phyloP scores from a whole-genome alignment of 2,797 vertebrate genomes.

The Triplophysa bombifrons region DNA sequence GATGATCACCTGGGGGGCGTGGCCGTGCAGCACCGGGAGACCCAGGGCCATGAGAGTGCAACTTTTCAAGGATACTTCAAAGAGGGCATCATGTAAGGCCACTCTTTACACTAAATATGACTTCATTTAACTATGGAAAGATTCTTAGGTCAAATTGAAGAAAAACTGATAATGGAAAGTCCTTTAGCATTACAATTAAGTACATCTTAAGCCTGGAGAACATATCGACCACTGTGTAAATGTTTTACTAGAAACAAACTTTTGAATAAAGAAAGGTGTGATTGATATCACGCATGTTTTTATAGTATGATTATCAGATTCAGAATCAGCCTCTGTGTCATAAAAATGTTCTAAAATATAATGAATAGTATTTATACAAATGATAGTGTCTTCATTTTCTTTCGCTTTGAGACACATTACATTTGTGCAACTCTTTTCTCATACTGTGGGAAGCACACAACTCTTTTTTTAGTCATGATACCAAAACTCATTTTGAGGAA shows the following conservation, averaged over 20 bases:
- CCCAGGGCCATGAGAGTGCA: slow-evolving; percentile 81
- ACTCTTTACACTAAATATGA: not conserved
- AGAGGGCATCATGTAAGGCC: slow-evolving; percentile 80
- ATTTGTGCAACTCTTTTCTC: not conserved
- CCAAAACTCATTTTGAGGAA: not conserved
- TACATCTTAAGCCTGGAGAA: too few species aligned
- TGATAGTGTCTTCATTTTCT: not conserved
- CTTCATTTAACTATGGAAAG: too few species aligned
- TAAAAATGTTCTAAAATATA: too few species aligned
- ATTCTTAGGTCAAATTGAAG: too few species aligned
- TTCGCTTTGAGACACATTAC: not conserved
- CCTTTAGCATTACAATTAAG: too few species aligned
- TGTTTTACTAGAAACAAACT: too few species aligned
- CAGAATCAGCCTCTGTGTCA: not conserved
- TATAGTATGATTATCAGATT: not conserved
- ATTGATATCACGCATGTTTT: too few species aligned
- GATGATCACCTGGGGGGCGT: slow-evolving; percentile 79
- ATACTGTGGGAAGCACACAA: not conserved
- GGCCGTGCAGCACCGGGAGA: slow-evolving; percentile 83
- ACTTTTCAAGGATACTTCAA: slow-evolving; percentile 84
- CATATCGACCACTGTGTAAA: too few species aligned
- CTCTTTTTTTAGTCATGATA: not conserved
- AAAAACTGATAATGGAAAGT: too few species aligned
- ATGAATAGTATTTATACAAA: not conserved
- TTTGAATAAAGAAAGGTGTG: too few species aligned